These are phyloP conservation scores for Smutsia gigantea DNA, from an alignment of 2,797 vertebrate species.

Conservation along the genomic window DNA sequence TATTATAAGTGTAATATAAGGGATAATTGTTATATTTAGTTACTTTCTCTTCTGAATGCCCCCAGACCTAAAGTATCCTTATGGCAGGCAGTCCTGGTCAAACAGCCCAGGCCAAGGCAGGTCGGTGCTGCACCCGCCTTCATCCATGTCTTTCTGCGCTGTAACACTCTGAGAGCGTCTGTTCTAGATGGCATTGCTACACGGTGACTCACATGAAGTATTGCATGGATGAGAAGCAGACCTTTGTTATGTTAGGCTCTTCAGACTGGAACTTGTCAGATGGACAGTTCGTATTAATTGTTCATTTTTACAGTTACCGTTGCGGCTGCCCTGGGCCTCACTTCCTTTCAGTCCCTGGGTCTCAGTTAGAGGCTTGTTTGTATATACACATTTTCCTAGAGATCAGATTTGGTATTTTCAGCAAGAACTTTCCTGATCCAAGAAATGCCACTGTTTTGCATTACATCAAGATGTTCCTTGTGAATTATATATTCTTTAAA, in stretches of 20 bases:
- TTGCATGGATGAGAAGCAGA: background rate
- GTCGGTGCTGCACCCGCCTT: rapidly evolving
- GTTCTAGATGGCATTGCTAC: background rate
- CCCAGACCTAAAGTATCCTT: background rate
- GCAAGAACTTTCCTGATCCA: background rate
- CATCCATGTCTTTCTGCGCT: background rate
- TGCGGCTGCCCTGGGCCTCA: rapidly evolving
- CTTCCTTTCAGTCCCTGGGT: background rate
- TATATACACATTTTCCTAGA: background rate
- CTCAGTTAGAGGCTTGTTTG: background rate
- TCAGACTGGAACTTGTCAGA: background rate
- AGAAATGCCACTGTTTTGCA: background rate
- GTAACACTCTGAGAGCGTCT: background rate
- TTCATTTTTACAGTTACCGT: background rate
- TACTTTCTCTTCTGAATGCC: background rate
- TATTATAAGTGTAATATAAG: background rate
- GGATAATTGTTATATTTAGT: background rate
- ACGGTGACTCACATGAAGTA: rapidly evolving
- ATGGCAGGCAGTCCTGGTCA: background rate
- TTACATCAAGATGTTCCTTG: background rate
- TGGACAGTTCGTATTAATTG: background rate
- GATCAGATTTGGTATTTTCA: background rate
- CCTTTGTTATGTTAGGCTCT: background rate
- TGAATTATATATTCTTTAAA: background rate
- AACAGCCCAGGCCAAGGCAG: background rate